Evolutionary conservation across 2,113 vertebrate species (phyloP).

Genomic region (Corythoichthys intestinalis): DNA sequence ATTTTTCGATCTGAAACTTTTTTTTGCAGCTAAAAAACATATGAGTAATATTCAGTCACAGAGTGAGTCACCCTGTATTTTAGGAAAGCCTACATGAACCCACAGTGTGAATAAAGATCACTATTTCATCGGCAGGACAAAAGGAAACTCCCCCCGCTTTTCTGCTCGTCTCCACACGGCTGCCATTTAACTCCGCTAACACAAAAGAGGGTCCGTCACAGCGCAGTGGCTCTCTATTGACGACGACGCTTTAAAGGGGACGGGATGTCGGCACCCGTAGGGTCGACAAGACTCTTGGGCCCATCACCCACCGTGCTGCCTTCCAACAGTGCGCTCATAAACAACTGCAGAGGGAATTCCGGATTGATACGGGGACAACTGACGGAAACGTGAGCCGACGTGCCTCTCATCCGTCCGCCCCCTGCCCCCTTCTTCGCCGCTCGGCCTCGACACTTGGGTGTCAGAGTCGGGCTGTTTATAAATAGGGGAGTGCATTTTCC

Average conservation of each 20-base stretch:
- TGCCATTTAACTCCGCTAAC: slow-evolving; percentile 63
- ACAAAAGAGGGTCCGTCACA: slow-evolving; percentile 58
- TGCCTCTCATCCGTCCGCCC: slow-evolving; percentile 15
- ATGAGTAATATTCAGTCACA: neutral
- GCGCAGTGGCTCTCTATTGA: slow-evolving; percentile 62
- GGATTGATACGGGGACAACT: slow-evolving; percentile 50
- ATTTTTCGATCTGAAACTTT: neutral
- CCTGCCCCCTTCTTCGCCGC: slow-evolving; percentile 26
- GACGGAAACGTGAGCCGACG: slow-evolving; percentile 63
- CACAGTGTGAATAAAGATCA: slow-evolving; percentile 65
- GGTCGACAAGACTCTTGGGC: slow-evolving; percentile 25
- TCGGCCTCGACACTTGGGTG: slow-evolving; percentile 40
- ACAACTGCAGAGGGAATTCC: slow-evolving; percentile 6
- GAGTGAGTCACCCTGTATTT: slow-evolving; percentile 48
- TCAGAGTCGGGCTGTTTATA: slow-evolving; percentile 63
- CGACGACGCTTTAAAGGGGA: slow-evolving; percentile 33
- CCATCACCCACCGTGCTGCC: slow-evolving; percentile 1
- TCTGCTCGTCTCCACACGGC: slow-evolving; percentile 61
- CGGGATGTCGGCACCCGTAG: slow-evolving; percentile 22
- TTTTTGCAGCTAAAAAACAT: neutral
- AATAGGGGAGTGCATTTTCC: slow-evolving; percentile 69
- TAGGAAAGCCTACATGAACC: slow-evolving; percentile 67
- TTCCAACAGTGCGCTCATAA: slow-evolving; percentile 10
- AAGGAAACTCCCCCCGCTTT: slow-evolving; percentile 52
- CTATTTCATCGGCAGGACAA: slow-evolving; percentile 63